phyloP scores from a whole-genome alignment of 2,797 vertebrate species.

The Stomatorhinus walkeri region DNA sequence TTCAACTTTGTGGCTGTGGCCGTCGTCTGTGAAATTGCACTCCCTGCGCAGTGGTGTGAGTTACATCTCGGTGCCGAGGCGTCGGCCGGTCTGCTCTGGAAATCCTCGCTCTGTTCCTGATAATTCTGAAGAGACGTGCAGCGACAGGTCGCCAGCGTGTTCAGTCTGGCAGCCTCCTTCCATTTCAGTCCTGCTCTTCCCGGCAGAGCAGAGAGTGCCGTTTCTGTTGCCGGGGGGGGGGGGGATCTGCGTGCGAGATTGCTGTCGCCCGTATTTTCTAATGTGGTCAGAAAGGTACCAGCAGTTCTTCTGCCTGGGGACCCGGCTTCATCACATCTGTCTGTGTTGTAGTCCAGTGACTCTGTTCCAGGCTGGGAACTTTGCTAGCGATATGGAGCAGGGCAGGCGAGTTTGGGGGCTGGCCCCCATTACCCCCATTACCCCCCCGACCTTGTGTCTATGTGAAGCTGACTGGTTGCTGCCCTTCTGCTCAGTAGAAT shows the following conservation, averaged over 20 bases:
- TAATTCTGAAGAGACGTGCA: neutral
- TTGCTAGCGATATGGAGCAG: neutral
- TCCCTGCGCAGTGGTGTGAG: neutral
- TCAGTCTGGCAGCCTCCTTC: neutral
- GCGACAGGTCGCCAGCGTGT: neutral
- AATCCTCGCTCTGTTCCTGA: neutral
- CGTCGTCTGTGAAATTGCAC: neutral
- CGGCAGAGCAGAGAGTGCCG: neutral
- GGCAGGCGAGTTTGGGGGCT: neutral
- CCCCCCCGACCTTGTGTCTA: neutral
- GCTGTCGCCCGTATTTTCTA: neutral
- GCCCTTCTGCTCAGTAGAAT: neutral
- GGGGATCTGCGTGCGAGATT: neutral
- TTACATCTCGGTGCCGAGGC: neutral
- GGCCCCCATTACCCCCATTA: neutral
- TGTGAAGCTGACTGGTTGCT: neutral
- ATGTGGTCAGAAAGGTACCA: slow-evolving; percentile 4
- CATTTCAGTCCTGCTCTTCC: neutral
- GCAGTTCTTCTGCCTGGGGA: neutral
- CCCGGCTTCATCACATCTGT: slow-evolving; percentile 16
- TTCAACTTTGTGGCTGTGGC: neutral
- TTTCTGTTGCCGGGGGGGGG: neutral
- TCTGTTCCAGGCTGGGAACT: neutral
- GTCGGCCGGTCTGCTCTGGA: neutral
- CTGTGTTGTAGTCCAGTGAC: neutral